Evolutionary conservation across 2,797 vertebrate genomes (phyloP), one percentile per base, ranked within the genome.

Genomic region (Ataeniobius toweri): DNA sequence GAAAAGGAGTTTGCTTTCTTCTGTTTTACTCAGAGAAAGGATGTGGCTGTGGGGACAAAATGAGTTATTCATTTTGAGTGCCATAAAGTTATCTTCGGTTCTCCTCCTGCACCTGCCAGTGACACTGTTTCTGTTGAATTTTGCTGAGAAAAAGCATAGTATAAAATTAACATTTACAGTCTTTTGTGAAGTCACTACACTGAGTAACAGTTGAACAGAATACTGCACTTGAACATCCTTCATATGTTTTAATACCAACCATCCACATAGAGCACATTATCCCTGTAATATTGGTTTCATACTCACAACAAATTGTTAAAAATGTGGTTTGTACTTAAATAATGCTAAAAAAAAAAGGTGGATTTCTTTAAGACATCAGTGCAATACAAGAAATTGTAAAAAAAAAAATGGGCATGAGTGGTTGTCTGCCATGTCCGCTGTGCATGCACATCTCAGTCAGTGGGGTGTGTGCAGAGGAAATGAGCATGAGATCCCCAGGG

Each of bases 401-500:
- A 24, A 72, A n/a, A 46, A 78, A 83, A 67, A 14, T 56, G 76
- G 20, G 83, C 73, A 70, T 26, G 39, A 85, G 39, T 79, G 26
- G 69, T 78, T 84, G 80, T 86, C 73, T 85, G 70, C 79, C 46
- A 74, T 74, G 85, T 86, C 80, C 78, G 91, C 91, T 90, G 83
- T 89, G 76, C 80, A 80, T 86, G 78, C 83, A 83, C 80, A 79
- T 86, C 85, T 93, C 84, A 92, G 89, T 92, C 92, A 83, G 86
- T 83, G 80, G 75, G 77, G 79, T 92, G 85, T 90, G 88, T 81
- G 84, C 85, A 87, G 84, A 93, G 94, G 93, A 95, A 94, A 94
- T 95, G 89, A 95, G 90, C 83, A 84, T 75, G 83, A 90, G 71
- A 84, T 92, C 93, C 91, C 91, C 82, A 85, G 92, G 90, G 90